Conservation (phyloP, 2,888 invertebrate genomes). For the Protodeltote pygarga region DNA sequence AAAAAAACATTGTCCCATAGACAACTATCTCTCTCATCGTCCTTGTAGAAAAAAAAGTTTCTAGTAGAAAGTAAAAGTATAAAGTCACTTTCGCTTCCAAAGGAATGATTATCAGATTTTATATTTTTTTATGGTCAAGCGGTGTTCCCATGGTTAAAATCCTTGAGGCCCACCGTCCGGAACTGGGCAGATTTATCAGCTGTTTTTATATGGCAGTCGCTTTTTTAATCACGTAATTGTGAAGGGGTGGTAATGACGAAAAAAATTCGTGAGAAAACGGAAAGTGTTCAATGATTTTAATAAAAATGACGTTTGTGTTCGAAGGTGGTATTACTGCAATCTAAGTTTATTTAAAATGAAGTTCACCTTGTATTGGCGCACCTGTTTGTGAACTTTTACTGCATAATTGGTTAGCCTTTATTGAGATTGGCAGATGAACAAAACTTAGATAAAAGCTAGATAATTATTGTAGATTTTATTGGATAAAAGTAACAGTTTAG, state of each 20-base stretch:
- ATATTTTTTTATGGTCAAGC: slow-evolving; percentile 67
- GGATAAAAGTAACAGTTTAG: no score
- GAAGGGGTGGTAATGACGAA: slow-evolving; percentile 42
- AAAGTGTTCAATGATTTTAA: no score
- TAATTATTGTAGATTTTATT: no score
- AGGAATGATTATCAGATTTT: slow-evolving; percentile 63
- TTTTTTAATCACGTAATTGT: slow-evolving; percentile 43
- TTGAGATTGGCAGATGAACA: no score
- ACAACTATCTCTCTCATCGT: slow-evolving; percentile 10
- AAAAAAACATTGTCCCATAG: not conserved
- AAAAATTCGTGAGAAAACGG: slow-evolving; percentile 48
- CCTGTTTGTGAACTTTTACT: no score
- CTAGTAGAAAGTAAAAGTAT: slow-evolving; percentile 66
- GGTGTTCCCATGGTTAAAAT: slow-evolving; percentile 54
- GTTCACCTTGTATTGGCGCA: no score
- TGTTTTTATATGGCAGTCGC: slow-evolving; percentile 57
- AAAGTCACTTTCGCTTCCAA: slow-evolving; percentile 63
- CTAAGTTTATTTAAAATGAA: no score
- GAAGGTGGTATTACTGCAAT: no score
- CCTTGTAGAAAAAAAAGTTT: slow-evolving; percentile 31
- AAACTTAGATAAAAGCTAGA: no score
- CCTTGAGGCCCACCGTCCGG: slow-evolving; percentile 57
- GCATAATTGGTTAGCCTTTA: no score
- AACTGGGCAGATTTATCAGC: slow-evolving; percentile 68
- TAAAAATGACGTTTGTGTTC: no score